phyloP scores from a whole-genome alignment of 2,888 invertebrate species.

The Ferrisia virgata region DNA sequence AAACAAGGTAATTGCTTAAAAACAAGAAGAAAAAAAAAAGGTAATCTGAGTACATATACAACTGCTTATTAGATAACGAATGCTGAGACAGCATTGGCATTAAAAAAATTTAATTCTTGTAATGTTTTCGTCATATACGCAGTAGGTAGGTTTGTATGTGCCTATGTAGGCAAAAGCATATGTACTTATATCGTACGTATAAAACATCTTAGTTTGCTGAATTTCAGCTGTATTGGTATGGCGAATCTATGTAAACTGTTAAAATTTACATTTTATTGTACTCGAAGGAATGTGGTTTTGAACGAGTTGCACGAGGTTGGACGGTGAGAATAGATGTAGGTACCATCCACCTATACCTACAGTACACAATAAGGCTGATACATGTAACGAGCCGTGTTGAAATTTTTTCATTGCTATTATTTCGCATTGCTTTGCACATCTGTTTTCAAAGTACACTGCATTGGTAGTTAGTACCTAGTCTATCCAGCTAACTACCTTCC shows the following conservation, averaged over 20 bases:
- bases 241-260: background rate
- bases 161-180: background rate
- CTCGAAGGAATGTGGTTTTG: constrained; percentile 1
- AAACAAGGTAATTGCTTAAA: too few species aligned
- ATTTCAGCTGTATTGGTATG: background rate
- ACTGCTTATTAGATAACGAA: background rate
- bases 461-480: background rate
- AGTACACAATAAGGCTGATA: background rate
- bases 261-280: constrained; percentile 27
- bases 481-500: too few species aligned
- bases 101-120: background rate
- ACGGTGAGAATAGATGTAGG: too few species aligned
- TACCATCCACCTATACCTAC: too few species aligned
- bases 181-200: background rate
- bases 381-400: background rate
- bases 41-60: too few species aligned
- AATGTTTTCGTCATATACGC: too few species aligned
- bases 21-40: too few species aligned
- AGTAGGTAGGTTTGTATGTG: too few species aligned
- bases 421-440: background rate
- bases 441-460: background rate
- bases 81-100: background rate
- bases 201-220: background rate
- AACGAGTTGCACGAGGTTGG: background rate
- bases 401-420: background rate